phyloP scores from a whole-genome alignment of 2,113 vertebrate species.

The Prionailurus bengalensis region DNA sequence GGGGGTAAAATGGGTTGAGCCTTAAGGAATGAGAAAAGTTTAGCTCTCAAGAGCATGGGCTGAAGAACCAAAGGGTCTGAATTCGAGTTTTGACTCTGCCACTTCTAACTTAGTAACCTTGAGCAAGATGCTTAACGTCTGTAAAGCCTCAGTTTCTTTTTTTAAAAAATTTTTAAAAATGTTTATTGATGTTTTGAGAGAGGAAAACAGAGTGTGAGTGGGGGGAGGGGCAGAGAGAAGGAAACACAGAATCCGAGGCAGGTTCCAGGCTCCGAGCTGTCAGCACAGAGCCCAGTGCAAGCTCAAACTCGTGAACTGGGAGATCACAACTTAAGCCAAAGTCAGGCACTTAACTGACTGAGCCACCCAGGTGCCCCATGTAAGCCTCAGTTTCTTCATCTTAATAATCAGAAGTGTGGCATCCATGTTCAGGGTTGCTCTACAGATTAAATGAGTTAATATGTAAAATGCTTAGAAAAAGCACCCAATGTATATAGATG shows the following conservation, averaged over 20 bases:
- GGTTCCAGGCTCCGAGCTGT: no score
- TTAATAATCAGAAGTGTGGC: neutral
- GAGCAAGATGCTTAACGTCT: neutral
- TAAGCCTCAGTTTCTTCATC: neutral
- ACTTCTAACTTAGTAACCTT: neutral
- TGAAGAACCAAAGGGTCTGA: neutral
- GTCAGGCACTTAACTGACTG: no score
- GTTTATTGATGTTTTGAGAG: no score
- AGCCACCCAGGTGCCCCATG: no score
- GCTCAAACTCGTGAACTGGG: no score
- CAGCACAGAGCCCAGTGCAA: no score
- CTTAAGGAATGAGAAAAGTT: neutral
- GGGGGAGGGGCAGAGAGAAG: no score
- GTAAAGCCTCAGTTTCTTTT: neutral
- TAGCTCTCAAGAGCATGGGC: neutral
- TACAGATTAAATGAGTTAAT: slow-evolving; percentile 1
- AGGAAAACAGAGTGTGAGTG: no score
- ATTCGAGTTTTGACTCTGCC: slow-evolving; percentile 11
- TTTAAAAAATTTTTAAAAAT: no score
- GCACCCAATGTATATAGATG: neutral
- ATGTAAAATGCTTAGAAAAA: neutral
- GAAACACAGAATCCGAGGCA: no score
- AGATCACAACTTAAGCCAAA: no score
- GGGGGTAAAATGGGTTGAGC: neutral
- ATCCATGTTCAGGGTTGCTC: neutral